phyloP scores from a whole-genome alignment of 2,797 vertebrate genomes.

The Cossypha heuglini region DNA sequence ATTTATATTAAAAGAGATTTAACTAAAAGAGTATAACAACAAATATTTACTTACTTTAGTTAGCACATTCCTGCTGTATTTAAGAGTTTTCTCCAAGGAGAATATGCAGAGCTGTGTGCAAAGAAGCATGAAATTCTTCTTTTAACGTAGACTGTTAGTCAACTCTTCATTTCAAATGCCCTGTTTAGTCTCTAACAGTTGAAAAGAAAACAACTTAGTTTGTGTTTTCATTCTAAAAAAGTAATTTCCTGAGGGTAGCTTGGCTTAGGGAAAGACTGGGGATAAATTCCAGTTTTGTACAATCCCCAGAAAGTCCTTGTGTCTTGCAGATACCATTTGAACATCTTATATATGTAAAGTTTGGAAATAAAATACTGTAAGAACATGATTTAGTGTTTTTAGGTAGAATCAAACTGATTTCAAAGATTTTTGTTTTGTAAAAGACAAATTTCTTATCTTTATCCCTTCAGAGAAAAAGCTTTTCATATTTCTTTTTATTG shows the following conservation, averaged over 20 bases:
- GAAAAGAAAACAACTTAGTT: neutral
- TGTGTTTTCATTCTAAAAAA: neutral
- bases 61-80: neutral
- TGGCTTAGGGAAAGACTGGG: neutral
- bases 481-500: neutral
- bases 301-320: neutral
- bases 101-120: neutral
- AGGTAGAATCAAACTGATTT: neutral
- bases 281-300: neutral
- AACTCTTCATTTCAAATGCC: slow-evolving; percentile 7
- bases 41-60: slow-evolving; percentile 17
- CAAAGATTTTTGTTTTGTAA: neutral
- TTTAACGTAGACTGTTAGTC: neutral
- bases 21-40: neutral
- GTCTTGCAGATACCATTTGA: slow-evolving; percentile 5
- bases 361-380: neutral
- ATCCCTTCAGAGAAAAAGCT: neutral
- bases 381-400: neutral
- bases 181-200: neutral
- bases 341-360: slow-evolving; percentile 1
- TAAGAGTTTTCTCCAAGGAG: neutral
- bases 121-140: neutral
- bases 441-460: neutral
- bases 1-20: neutral
- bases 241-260: neutral